Percentiles rank a stretch among this genome's conserved stretches.
Evolutionary conservation across 2,113 vertebrate species (phyloP).

Genomic region (Crotalus helleri): DNA sequence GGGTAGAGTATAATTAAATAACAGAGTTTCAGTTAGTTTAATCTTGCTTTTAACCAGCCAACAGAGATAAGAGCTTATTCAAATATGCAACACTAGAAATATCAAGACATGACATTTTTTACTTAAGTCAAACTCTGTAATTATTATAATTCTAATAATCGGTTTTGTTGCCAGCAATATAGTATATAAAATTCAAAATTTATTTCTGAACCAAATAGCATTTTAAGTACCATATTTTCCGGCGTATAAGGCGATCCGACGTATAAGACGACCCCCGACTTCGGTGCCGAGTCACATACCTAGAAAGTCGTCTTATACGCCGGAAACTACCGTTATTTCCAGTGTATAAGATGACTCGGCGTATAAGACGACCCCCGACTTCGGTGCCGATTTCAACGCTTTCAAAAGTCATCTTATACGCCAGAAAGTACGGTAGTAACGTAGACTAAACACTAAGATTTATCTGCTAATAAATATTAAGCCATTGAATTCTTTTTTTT

Average conservation of each 20-base stretch:
- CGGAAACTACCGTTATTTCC: too few relatives aligned
- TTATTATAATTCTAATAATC: conserved; percentile 17
- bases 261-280: too few relatives aligned
- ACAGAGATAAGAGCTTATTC: background rate
- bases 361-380: too few relatives aligned
- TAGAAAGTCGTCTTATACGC: too few relatives aligned
- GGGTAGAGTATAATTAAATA: background rate
- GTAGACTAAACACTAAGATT: background rate
- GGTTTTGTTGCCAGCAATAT: conserved; percentile 39
- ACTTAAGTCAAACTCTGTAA: conserved; percentile 19
- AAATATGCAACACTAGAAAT: conserved; percentile 1
- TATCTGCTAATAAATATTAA: background rate
- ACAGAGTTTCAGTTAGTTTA: background rate
- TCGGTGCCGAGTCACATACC: too few relatives aligned
- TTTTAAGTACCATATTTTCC: background rate
- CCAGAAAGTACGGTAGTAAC: background rate
- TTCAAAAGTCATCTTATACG: too few relatives aligned
- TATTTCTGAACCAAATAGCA: background rate
- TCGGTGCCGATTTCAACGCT: too few relatives aligned
- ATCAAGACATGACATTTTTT: conserved; percentile 2
- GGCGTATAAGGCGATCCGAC: too few relatives aligned
- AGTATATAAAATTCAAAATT: background rate
- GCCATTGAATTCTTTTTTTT: background rate
- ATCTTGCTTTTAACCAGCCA: background rate
- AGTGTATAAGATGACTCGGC: too few relatives aligned